Evolutionary conservation across 2,888 invertebrate genomes (phyloP), one percentile per base, ranked within the genome.

Genomic region (Autographa pulchrina): DNA sequence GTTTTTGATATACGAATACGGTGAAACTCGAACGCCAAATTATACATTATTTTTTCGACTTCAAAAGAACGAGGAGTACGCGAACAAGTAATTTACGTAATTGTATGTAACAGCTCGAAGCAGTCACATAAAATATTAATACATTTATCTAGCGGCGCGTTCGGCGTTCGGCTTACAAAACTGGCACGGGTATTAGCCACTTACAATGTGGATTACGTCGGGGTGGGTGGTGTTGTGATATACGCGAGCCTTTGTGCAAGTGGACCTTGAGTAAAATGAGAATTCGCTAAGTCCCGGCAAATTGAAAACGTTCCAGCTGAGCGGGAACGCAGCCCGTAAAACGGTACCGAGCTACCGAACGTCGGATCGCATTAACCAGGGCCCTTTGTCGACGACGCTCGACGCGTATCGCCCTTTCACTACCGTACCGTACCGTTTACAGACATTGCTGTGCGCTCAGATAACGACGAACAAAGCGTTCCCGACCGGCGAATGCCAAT

Each of bases 371-470:
- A 90, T 91, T 90, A 89, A 89, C 87, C 85, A 77, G 85, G 75
- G 86, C 89, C 89, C 90, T 91, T 90, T 90, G 90, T 84, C 81
- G 84, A 83, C 82, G 77, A 83, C 77, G 79, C 69, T 75, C 79
- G 81, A 76, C 85, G 85, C 85, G 79, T 85, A 83, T 85, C 84
- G 88, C 85, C 89, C 85, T 86, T 86, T 87, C 86, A 85, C 79
- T 83, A 81, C 84, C 54, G 54, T 56, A 54, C 54, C 54, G 54
- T 54, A 56, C 54, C 87, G 85, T 88, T 90, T 89, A 89, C 88
- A 88, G 90, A 86, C 91, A 88, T 89, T 85, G 88, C 91, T 91
- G 90, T 86, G 88, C 90, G 88, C 88, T 88, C 90, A 88, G 91
- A 92, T 91, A 91, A 89, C 89, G 85, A 83, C 85, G 88, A 82